A percentile compares a stretch with the other conserved stretches of the same genome.
These are phyloP conservation scores for Phalacrocorax brasilianus DNA, from an alignment of 2,113 vertebrate species.

Conservation along the genomic window DNA sequence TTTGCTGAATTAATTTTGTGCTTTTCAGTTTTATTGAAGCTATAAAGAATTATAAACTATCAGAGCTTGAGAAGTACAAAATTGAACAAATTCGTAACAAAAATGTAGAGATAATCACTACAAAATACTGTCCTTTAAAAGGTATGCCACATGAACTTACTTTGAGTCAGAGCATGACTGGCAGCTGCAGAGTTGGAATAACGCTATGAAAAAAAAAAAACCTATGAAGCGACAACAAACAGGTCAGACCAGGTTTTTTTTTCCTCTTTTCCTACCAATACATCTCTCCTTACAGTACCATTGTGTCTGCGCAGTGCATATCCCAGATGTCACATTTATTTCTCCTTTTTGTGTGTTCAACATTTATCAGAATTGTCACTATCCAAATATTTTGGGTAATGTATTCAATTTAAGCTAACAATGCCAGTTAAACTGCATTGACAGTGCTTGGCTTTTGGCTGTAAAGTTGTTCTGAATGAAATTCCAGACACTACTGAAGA, in stretches of 20 bases:
- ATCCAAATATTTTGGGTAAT: neutral
- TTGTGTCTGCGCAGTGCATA: neutral
- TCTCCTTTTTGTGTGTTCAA: neutral
- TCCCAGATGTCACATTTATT: neutral
- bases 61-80: slow-evolving; percentile 6
- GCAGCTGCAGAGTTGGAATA: neutral
- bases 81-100: neutral
- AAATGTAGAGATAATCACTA: neutral
- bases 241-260: neutral
- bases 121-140: neutral
- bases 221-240: neutral
- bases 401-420: neutral
- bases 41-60: neutral
- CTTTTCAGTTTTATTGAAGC: slow-evolving; percentile 15
- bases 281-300: neutral
- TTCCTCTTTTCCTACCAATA: neutral
- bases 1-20: neutral
- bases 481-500: neutral
- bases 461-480: neutral
- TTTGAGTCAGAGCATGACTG: neutral
- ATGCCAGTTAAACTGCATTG: neutral
- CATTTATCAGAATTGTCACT: neutral
- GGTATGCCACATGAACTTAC: neutral
- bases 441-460: neutral
- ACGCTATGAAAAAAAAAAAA: neutral